phyloP scores from a whole-genome alignment of 2,113 vertebrate genomes.

The Sciurus niger region DNA sequence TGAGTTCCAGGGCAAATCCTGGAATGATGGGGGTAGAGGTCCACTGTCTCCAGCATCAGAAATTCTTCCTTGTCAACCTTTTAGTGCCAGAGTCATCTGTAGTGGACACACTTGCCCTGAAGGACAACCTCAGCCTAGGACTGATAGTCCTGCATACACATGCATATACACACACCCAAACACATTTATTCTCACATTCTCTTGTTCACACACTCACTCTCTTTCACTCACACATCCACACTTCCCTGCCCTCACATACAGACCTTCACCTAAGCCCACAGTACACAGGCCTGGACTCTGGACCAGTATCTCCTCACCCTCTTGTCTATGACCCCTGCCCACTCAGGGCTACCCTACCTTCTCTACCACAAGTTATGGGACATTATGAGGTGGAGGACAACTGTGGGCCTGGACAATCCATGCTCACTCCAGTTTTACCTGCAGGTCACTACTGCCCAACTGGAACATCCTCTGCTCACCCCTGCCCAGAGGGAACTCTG shows the following conservation, averaged over 20 bases:
- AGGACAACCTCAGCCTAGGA: background rate
- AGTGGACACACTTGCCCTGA: background rate
- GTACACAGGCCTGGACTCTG: background rate
- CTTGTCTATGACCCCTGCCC: background rate
- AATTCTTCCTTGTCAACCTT: background rate
- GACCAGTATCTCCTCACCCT: no score
- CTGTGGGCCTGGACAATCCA: background rate
- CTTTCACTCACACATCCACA: background rate
- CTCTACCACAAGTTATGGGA: background rate
- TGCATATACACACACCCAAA: no score
- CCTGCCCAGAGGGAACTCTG: constrained; percentile 92
- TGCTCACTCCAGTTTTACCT: background rate
- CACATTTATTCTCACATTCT: background rate
- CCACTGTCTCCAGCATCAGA: background rate
- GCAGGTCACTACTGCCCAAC: constrained; percentile 93
- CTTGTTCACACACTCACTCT: background rate
- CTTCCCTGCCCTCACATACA: background rate
- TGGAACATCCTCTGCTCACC: constrained; percentile 86
- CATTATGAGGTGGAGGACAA: no score
- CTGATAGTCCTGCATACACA: background rate
- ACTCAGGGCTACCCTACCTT: no score
- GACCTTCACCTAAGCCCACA: background rate
- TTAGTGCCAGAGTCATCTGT: background rate
- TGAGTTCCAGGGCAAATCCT: background rate
- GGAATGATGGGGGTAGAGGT: no score